These are phyloP conservation scores for Masnerella sp. DNA, from an alignment of 2,888 invertebrate genomes.

Conservation along the genomic window DNA sequence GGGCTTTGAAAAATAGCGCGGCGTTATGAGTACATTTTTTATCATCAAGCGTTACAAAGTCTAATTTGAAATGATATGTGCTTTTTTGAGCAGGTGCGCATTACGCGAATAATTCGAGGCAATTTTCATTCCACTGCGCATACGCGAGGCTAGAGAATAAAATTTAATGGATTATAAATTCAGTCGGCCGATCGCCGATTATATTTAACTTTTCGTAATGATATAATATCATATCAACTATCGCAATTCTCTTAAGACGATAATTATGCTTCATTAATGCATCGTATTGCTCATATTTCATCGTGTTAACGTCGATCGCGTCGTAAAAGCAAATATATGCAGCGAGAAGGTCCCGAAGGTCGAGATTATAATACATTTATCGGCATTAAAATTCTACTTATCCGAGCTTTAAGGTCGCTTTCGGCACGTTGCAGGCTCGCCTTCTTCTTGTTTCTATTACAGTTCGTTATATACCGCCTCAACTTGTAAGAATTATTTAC, in stretches of 20 bases:
- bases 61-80: too few relatives aligned
- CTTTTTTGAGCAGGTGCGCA: too few relatives aligned
- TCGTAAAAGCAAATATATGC: constrained; percentile 62
- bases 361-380: constrained; percentile 61
- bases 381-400: constrained; percentile 66
- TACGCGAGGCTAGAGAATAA: constrained; percentile 16
- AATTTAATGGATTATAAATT: constrained; percentile 37
- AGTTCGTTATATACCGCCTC: constrained; percentile 34
- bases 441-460: constrained; percentile 52
- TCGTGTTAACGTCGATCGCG: constrained; percentile 62
- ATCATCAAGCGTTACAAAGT: too few relatives aligned
- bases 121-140: constrained; percentile 1
- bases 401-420: constrained; percentile 64
- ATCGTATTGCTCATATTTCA: constrained; percentile 57
- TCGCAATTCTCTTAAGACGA: constrained; percentile 55
- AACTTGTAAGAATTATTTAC: constrained; percentile 44
- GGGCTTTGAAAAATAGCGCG: too few relatives aligned
- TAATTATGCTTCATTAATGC: constrained; percentile 61
- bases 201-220: constrained; percentile 46
- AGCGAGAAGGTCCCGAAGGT: constrained; percentile 61
- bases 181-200: constrained; percentile 27
- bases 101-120: too few relatives aligned
- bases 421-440: constrained; percentile 63
- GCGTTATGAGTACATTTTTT: too few relatives aligned
- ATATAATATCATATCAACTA: constrained; percentile 51